phyloP scores from a whole-genome alignment of 1,140 invertebrate species.

The Grapholita molesta region DNA sequence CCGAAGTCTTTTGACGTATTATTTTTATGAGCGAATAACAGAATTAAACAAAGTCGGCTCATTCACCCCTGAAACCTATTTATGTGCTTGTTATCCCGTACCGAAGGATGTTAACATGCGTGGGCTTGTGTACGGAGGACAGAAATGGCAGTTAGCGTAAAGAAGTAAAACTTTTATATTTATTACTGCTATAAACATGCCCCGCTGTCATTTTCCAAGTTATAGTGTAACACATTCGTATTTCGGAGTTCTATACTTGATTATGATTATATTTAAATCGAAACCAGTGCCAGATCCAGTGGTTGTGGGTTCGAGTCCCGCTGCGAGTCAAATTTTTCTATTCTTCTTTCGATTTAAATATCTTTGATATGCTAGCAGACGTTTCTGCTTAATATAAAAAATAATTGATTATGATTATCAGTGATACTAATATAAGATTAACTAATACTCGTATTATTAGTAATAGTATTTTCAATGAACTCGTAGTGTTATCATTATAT shows the following conservation, averaged over 20 bases:
- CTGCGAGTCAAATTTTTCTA: no score
- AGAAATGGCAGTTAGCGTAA: background rate
- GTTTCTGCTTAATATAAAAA: no score
- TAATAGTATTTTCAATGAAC: no score
- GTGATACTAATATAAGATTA: no score
- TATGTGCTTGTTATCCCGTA: conserved; percentile 47
- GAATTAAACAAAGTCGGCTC: conserved; percentile 36
- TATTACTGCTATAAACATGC: background rate
- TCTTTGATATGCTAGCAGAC: no score
- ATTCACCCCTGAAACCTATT: conserved; percentile 59
- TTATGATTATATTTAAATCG: no score
- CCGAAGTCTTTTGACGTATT: conserved; percentile 45
- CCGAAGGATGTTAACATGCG: background rate
- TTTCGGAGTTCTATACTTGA: background rate
- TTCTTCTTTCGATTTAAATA: no score
- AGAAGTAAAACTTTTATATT: background rate
- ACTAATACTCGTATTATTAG: no score
- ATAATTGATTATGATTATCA: no score
- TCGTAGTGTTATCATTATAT: no score
- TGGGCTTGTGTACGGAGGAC: background rate
- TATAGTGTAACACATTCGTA: background rate
- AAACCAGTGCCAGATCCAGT: no score
- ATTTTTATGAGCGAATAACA: conserved; percentile 54
- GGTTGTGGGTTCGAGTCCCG: no score
- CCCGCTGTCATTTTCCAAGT: background rate